Base-by-base conservation (phyloP, 2,113 vertebrate species). In the Phalacrocorax aristotelis region DNA sequence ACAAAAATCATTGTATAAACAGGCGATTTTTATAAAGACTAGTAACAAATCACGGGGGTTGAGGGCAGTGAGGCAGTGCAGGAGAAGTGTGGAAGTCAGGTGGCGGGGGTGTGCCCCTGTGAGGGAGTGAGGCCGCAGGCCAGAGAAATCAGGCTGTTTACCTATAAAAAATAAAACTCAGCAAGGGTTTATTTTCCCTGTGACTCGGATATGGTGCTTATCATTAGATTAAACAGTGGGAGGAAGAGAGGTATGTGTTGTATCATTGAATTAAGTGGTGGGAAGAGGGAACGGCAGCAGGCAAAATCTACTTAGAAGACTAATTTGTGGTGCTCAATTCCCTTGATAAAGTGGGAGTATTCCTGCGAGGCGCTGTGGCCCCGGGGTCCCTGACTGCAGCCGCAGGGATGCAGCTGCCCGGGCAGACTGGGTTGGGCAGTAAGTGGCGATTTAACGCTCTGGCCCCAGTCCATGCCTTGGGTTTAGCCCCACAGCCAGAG, bases 141-240 rank as follows among this genome's bases (percentile, higher is more conserved):
- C 81, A 86, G 27, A 40, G 71, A 86, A 76, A 80, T 61, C 40
- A 32, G 93, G 91, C 91, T 96, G 95, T 97, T 97, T 97, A 95
- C 87, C 86, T 87, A 11, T 68, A 70, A 87, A 95, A 92, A 92
- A 90, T 36, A 10, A 0, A 75, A 65, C 62, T 60, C 27, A 10
- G 58, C 52, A 12, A 88, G 54, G 36, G 68, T 83, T 97, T 80
- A 78, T 97, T 95, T 66, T 92, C 83, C 32, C 64, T 61, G 80
- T 92, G 95, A 61, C 83, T 94, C 20, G 60, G 89, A 61, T 83
- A 51, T 13, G 4, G 80, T 51, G 87, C 83, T 96, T 18, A 86
- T 96, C 89, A 97, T 97, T 97, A 96, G 91, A 96, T 97, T 97
- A 96, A 81, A 48, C 2, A 48, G 76, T 96, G 83, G 91, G 91